Conservation (phyloP, 2,888 invertebrate genomes). For the Cerastis rubricosa region DNA sequence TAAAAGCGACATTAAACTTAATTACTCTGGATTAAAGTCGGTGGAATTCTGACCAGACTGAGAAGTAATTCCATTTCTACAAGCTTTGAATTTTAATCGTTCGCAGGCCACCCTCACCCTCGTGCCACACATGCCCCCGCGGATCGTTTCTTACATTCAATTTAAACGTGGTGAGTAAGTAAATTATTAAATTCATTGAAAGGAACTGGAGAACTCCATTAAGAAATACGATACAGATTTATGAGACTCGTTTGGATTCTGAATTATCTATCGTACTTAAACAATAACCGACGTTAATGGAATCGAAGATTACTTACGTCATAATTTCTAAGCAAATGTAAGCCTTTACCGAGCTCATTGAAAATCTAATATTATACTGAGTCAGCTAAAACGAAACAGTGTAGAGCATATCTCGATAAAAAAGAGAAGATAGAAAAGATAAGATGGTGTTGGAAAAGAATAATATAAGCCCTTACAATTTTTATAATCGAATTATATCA, state of each 20-base stretch:
- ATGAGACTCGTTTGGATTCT: conserved; percentile 24
- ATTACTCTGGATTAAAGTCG: conserved; percentile 87
- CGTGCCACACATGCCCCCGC: conserved; percentile 64
- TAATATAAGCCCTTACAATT: neutral
- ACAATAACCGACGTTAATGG: conserved; percentile 47
- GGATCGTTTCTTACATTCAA: conserved; percentile 71
- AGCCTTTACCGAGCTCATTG: conserved; percentile 25
- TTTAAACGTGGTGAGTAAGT: conserved; percentile 65
- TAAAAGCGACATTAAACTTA: conserved; percentile 86
- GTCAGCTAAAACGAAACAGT: neutral
- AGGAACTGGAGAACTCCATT: conserved; percentile 53
- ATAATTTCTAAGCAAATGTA: conserved; percentile 22
- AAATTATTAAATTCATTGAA: conserved; percentile 65
- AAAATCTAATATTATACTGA: conserved; percentile 1
- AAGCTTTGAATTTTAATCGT: conserved; percentile 89
- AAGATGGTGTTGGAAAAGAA: neutral
- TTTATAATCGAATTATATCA: neutral
- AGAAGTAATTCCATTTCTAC: conserved; percentile 89
- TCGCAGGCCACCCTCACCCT: conserved; percentile 66
- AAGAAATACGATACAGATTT: conserved; percentile 55
- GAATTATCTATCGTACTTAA: conserved; percentile 34
- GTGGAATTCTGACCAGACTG: conserved; percentile 84
- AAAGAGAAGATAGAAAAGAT: too few relatives aligned
- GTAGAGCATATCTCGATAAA: neutral
- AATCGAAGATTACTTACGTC: conserved; percentile 35